These are phyloP conservation scores for Recurvirostra avosetta DNA, from an alignment of 2,113 vertebrate species.

Conservation along the genomic window DNA sequence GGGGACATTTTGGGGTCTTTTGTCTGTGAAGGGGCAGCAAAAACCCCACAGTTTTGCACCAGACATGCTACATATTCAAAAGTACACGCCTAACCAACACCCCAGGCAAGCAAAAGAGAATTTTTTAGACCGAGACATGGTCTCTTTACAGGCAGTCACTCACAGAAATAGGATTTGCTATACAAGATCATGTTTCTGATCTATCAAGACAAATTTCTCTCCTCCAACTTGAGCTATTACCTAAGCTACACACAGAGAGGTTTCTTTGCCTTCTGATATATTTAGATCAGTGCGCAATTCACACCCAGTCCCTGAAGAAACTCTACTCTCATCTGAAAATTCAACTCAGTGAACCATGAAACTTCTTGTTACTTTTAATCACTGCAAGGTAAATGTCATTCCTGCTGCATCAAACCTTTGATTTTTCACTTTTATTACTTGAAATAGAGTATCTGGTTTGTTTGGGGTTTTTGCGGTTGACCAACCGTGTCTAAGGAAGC, in stretches of 20 bases:
- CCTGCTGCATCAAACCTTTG: not conserved
- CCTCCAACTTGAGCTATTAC: conserved; percentile 31
- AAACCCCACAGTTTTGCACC: not conserved
- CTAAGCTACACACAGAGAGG: conserved; percentile 15
- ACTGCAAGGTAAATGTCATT: not conserved
- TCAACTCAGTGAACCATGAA: not conserved
- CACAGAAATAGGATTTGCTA: conserved; percentile 26
- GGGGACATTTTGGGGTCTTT: not conserved
- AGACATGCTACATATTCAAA: not conserved
- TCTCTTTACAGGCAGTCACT: not conserved
- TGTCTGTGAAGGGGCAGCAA: not conserved
- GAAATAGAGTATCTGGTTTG: not conserved
- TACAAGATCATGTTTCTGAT: conserved; percentile 9
- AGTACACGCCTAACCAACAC: not conserved
- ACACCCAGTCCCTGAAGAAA: conserved; percentile 19
- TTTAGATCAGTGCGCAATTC: conserved; percentile 7
- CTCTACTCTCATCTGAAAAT: not conserved
- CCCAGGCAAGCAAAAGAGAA: not conserved
- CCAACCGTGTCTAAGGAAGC: not conserved
- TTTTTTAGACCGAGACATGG: not conserved
- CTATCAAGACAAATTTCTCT: conserved; percentile 45
- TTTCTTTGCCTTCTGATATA: conserved; percentile 36
- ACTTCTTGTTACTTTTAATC: conserved; percentile 41
- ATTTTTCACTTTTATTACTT: not conserved
- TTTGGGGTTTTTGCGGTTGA: not conserved